phyloP scores from a whole-genome alignment of 2,113 vertebrate species.

The Electrona antarctica region DNA sequence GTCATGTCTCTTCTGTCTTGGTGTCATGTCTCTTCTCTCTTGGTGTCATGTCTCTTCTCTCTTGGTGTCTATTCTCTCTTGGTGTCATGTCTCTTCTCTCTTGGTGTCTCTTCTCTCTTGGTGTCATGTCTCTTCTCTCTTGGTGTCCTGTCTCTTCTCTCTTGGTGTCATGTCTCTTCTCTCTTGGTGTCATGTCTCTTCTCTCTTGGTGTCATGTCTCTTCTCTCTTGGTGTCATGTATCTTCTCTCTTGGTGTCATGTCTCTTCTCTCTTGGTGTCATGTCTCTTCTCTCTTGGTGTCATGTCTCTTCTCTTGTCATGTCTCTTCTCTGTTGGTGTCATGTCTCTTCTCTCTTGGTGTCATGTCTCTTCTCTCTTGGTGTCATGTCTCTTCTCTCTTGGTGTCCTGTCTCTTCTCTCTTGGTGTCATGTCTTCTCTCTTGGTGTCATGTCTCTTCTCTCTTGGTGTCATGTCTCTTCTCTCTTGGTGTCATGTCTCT shows the following conservation, averaged over 20 bases:
- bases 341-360: conserved; percentile 1
- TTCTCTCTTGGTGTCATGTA: neutral
- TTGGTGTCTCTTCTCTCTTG: neutral
- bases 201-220: no score
- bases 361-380: neutral
- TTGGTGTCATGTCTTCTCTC: conserved; percentile 2
- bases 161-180: no score
- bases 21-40: conserved; percentile 9
- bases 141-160: conserved; percentile 8
- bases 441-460: no score
- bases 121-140: neutral
- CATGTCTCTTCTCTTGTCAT: no score
- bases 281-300: conserved; percentile 1
- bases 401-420: neutral
- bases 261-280: neutral
- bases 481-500: no score
- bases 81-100: neutral
- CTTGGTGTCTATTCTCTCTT: neutral
- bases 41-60: neutral
- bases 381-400: conserved; percentile 10
- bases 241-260: neutral
- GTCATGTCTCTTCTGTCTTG: neutral
- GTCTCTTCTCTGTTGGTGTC: neutral
- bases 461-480: conserved; percentile 6
- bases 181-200: conserved; percentile 3